Evolutionary conservation across 2,797 vertebrate species (phyloP).

Genomic region (Neostethus bicornis): DNA sequence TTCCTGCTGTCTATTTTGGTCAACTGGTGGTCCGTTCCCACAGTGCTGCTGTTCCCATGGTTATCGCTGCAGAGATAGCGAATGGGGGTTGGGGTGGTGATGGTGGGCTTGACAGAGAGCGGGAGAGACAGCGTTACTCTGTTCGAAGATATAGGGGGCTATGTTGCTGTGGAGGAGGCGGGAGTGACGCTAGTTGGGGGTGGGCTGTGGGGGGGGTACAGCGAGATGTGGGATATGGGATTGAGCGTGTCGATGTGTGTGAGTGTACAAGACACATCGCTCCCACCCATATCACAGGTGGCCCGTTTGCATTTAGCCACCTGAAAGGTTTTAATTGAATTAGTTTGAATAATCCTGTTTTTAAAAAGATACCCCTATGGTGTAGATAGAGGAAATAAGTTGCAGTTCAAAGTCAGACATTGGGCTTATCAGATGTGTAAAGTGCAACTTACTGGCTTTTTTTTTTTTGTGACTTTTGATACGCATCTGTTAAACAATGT

Average conservation of each 20-base stretch:
- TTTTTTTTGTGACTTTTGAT: not conserved
- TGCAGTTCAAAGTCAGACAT: not conserved
- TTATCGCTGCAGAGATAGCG: slow-evolving; percentile 83
- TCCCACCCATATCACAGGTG: slow-evolving; percentile 75
- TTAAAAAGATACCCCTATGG: not conserved
- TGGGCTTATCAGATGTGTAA: not conserved
- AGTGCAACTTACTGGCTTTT: not conserved
- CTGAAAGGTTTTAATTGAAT: slow-evolving; percentile 39
- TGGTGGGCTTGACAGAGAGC: slow-evolving; percentile 75
- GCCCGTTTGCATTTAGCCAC: slow-evolving; percentile 41
- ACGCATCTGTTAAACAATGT: not conserved
- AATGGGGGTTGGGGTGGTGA: slow-evolving; percentile 61
- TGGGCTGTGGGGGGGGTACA: slow-evolving; percentile 9
- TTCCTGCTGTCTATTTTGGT: slow-evolving; percentile 84
- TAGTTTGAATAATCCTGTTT: slow-evolving; percentile 10
- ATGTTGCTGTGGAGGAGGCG: slow-evolving; percentile 58
- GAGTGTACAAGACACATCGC: slow-evolving; percentile 62
- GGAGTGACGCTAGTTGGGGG: slow-evolving; percentile 37
- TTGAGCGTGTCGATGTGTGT: slow-evolving; percentile 53
- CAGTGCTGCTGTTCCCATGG: slow-evolving; percentile 85
- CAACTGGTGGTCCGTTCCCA: slow-evolving; percentile 83
- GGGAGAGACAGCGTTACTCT: slow-evolving; percentile 80
- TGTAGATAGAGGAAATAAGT: not conserved
- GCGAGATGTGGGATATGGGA: slow-evolving; percentile 52
- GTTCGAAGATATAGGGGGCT: slow-evolving; percentile 79